Evolutionary conservation across 2,888 invertebrate genomes (phyloP), one percentile per base, ranked within the genome.

Genomic region (Nasonia oneida): DNA sequence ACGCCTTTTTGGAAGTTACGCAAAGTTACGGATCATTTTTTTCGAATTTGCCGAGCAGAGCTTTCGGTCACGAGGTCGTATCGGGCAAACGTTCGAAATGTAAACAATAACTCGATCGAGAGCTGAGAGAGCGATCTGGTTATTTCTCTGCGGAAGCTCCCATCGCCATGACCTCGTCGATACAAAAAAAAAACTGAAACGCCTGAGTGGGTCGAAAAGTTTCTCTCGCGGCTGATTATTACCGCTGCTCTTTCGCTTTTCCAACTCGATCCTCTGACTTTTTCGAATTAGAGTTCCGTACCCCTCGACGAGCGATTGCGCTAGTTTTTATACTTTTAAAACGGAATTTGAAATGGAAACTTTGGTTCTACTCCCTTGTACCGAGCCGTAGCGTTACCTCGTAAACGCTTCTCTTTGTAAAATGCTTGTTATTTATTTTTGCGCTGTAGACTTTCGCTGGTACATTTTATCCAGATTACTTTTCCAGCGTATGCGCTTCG

Each of bases 201-300:
- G 57, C n/a, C 57, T 61, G 57, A 61, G 57, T 23, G 5, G 57
- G 23, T 61, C 57, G 57, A 61, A 61, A 61, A 61, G 57, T 61
- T 61, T 61, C 23, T 23, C 57, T 23, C 23, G 15, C 57, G 57
- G 57, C n/a, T 61, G 23, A 61, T 61, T 61, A 61, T 61, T 61
- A n/a, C 57, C 23, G 57, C 57, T 61, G 57, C 57, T 61, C 57
- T 61, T 61, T 61, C 57, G 57, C 57, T 61, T 61, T 61, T 61
- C 23, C 57, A 61, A 61, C 57, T 61, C 57, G 2, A 61, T 37
- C 37, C 37, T 37, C 57, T 61, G 57, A 61, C n/a, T n/a, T 61
- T 23, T 61, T 61, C 6, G 57, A 61, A 61, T 61, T 61, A 61
- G 53, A n/a, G 6, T n/a, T 61, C n/a, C 23, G 29, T 29, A 29